A percentile compares a stretch with the other conserved stretches of the same genome.
phyloP scores from a whole-genome alignment of 2,113 vertebrate species.

The Vanacampus margaritifer region DNA sequence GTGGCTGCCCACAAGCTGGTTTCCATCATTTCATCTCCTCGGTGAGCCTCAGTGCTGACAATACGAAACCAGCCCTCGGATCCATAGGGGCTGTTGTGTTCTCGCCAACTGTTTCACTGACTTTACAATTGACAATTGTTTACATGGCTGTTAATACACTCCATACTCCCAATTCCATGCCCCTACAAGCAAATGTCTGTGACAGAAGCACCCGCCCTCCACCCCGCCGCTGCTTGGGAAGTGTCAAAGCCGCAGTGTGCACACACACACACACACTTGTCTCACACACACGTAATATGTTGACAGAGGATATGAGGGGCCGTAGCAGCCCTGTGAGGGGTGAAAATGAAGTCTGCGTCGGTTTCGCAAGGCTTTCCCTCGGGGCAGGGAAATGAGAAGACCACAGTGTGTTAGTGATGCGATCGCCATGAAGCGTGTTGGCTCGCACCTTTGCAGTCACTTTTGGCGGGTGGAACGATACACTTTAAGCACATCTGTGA shows the following conservation, averaged over 20 bases:
- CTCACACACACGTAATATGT: constrained; percentile 58
- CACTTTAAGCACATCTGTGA: constrained; percentile 29
- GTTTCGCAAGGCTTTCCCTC: constrained; percentile 30
- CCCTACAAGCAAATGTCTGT: constrained; percentile 27
- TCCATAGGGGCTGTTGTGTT: constrained; percentile 47
- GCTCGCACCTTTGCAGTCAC: constrained; percentile 18
- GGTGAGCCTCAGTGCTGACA: constrained; percentile 65
- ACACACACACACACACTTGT: constrained; percentile 21
- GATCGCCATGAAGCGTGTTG: constrained; percentile 29
- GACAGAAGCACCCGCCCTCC: constrained; percentile 23
- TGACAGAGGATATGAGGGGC: constrained; percentile 44
- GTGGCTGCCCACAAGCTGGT: constrained; percentile 69
- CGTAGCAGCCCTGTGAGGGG: constrained; percentile 46
- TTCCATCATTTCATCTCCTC: constrained; percentile 62
- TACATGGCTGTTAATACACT: constrained; percentile 55
- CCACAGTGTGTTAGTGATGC: constrained; percentile 50
- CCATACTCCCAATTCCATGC: constrained; percentile 18
- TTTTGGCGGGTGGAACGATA: constrained; percentile 27
- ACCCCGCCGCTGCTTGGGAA: constrained; percentile 20
- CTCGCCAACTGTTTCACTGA: constrained; percentile 46
- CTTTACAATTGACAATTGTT: constrained; percentile 63
- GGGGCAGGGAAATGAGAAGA: constrained; percentile 39
- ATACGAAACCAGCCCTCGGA: constrained; percentile 60
- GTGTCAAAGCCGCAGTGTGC: constrained; percentile 35
- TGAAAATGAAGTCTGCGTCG: constrained; percentile 61